Conservation (phyloP, 1,140 invertebrate genomes). For the Oppia nitens region DNA sequence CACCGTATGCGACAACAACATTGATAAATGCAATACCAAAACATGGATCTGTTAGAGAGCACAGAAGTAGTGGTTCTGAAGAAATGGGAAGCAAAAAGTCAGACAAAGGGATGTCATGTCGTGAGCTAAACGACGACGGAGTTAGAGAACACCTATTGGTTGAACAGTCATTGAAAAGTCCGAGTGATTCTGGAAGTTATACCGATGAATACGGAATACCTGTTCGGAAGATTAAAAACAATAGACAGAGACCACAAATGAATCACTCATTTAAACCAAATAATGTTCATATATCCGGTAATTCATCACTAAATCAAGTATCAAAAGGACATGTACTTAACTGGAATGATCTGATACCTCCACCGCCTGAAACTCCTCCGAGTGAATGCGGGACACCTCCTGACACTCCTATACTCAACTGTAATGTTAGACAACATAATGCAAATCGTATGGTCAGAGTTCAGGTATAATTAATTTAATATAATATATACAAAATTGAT, state of each 20-base stretch:
- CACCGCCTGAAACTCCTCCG: slow-evolving; percentile 59
- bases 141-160: slow-evolving; percentile 7
- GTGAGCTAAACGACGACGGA: slow-evolving; percentile 17
- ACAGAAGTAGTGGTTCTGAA: slow-evolving; percentile 28
- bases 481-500: slow-evolving; percentile 16
- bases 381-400: slow-evolving; percentile 25
- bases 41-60: slow-evolving; percentile 18
- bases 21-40: slow-evolving; percentile 32
- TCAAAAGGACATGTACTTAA: slow-evolving; percentile 39
- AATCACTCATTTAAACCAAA: not conserved
- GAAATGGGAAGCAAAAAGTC: slow-evolving; percentile 25
- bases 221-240: slow-evolving; percentile 15
- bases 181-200: slow-evolving; percentile 23
- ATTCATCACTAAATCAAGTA: slow-evolving; percentile 6
- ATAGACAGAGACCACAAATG: slow-evolving; percentile 21
- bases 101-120: slow-evolving; percentile 17
- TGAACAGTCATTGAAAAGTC: slow-evolving; percentile 10
- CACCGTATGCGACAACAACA: slow-evolving; percentile 67
- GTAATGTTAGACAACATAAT: not conserved
- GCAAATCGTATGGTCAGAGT: not conserved
- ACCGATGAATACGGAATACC: slow-evolving; percentile 30
- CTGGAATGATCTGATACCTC: slow-evolving; percentile 57
- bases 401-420: slow-evolving; percentile 20
- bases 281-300: not conserved
- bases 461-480: not conserved